Conservation (phyloP, 2,113 vertebrate genomes). For the Takifugu bimaculatus region DNA sequence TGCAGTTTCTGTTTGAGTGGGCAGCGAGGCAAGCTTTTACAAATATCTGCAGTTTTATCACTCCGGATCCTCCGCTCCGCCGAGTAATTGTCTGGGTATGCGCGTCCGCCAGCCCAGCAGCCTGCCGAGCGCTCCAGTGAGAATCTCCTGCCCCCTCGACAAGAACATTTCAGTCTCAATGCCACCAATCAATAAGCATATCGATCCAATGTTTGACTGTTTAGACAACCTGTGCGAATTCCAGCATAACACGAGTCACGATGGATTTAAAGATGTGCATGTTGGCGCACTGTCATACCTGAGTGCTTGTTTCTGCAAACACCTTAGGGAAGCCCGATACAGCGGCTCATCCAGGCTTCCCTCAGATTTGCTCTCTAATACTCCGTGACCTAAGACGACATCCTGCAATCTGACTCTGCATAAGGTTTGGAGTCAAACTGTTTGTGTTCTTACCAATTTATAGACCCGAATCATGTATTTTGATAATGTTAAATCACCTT, state of each 20-base stretch:
- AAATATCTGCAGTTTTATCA: conserved; percentile 21
- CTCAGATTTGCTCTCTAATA: too few species aligned
- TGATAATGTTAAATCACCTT: background rate
- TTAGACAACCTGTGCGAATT: conserved; percentile 71
- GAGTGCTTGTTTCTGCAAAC: background rate
- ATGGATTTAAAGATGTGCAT: conserved; percentile 42
- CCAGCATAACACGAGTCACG: conserved; percentile 52
- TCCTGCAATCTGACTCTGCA: too few species aligned
- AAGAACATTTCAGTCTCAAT: conserved; percentile 67
- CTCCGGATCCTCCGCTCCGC: background rate
- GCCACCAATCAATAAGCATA: conserved; percentile 62
- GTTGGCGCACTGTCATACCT: background rate
- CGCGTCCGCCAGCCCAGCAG: conserved; percentile 20
- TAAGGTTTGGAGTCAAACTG: too few species aligned
- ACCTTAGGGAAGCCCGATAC: background rate
- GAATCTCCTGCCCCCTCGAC: conserved; percentile 63
- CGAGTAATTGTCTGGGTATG: background rate
- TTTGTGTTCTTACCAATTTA: too few species aligned
- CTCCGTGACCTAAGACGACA: too few species aligned
- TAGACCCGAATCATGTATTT: too few species aligned
- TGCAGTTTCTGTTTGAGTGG: background rate
- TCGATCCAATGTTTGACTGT: conserved; percentile 67
- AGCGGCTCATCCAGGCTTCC: too few species aligned
- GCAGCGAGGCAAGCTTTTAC: conserved; percentile 5
- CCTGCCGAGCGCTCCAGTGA: conserved; percentile 45